These are phyloP conservation scores for Cremastinae sp. DNA, from an alignment of 2,888 invertebrate species.

Conservation along the genomic window DNA sequence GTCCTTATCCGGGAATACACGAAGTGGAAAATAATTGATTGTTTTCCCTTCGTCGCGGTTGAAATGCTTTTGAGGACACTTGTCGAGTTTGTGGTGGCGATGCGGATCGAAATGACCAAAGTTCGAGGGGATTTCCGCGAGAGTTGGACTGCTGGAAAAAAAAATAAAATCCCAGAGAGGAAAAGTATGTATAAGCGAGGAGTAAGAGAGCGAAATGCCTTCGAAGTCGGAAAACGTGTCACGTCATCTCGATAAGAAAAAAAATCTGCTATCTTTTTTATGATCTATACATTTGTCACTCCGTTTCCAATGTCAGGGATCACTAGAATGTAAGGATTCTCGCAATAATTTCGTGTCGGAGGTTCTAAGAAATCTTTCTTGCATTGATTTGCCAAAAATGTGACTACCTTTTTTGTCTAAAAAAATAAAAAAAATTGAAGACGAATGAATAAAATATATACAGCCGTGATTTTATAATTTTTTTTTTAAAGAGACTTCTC, in stretches of 20 bases:
- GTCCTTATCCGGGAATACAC: conserved; percentile 29
- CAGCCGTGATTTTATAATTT: background rate
- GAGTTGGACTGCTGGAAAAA: conserved; percentile 50
- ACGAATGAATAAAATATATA: background rate
- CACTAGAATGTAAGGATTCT: conserved; percentile 59
- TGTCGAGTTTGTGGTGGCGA: conserved; percentile 55
- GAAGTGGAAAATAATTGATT: conserved; percentile 19
- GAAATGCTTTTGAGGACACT: conserved; percentile 30
- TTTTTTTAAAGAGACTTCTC: background rate
- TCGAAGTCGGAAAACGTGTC: conserved; percentile 65
- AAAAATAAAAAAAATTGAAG: background rate
- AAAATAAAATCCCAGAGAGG: background rate
- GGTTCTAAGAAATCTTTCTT: conserved; percentile 10
- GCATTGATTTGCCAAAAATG: background rate
- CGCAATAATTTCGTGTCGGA: conserved; percentile 54
- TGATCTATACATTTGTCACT: conserved; percentile 61
- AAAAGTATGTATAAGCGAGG: background rate
- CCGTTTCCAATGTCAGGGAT: conserved; percentile 67
- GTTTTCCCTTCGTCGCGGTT: background rate
- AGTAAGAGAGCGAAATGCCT: conserved; percentile 57
- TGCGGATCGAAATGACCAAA: conserved; percentile 68
- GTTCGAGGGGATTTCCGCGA: conserved; percentile 66
- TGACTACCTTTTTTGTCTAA: background rate
- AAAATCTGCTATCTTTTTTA: conserved; percentile 67
- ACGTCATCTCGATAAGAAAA: conserved; percentile 58